Evolutionary conservation across 2,113 vertebrate genomes (phyloP), one percentile per base, ranked within the genome.

Genomic region (Bufo gargarizans): DNA sequence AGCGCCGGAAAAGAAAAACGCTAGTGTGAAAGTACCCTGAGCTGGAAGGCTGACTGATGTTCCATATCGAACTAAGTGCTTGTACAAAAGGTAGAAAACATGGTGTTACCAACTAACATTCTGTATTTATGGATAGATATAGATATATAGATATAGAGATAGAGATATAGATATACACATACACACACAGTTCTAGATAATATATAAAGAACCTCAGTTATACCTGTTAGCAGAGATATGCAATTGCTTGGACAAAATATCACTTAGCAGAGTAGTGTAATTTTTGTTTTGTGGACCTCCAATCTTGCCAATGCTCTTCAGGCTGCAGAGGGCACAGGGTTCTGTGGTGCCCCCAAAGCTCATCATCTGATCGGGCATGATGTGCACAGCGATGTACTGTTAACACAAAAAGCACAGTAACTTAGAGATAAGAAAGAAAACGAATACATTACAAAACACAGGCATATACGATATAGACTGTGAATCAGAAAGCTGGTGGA

Each of bases 251-350:
- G 95, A 94, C 86, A 99, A 94, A 16, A 97, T 91, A 14, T 95
- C 97, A 86, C 96, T 97, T 6, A 99, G 92, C 74, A 98, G 93
- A 92, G 97, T 96, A 82, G 97, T 96, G 92, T 99, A 99, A 16
- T 94, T 89, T 87, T 96, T 98, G 94, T 99, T 98, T 77, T 96
- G 93, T 47, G 94, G 61, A 0, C 93, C 94, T 3, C 95, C 94
- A 22, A 99, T 99, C 91, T 98, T 98, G 85, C 98, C 98, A 1
- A 99, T 99, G 91, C 98, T 99, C 93, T 96, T 94, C 4, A 99
- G 94, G 89, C 95, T 97, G 92, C 97, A 99, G 83, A 99, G 94
- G 0, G 98, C 98, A 0, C 98, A 99, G 8, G 97, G 97, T 22
- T 98, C 97, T 0, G 88, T 92, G 45, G 97, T 96, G 50, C 97